Base-by-base conservation (phyloP, 1,140 invertebrate species). In the Aporrectodea caliginosa region DNA sequence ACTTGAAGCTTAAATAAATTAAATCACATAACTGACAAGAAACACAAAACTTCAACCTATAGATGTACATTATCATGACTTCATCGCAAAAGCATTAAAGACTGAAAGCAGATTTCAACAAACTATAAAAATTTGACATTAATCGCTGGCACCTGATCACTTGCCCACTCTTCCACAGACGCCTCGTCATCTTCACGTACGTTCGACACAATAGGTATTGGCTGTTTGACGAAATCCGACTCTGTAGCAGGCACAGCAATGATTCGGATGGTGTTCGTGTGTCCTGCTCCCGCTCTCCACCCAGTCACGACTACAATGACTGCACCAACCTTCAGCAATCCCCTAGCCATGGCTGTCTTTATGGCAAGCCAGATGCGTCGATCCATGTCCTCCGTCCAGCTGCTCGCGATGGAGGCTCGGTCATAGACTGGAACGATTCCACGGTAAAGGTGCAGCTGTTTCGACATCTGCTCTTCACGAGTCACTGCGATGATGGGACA, bases 401-500 rank as follows among this genome's bases (percentile, higher is more conserved):
- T 95, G 31, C 88, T 95, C 94, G 97, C 85, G 95, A 95, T 69
- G 89, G 83, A 69, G 91, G 83, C 85, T 85, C 82, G 89, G 87
- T 96, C 98, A 82, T 94, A 91, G 78, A 99, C 91, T 32, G 98
- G 98, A 84, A 99, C 91, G 83, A 99, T 93, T 73, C 95, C 98
- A 81, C 98, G 91, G 89, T 93, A 98, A 1, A 99, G 90, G 90
- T 99, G 97, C 73, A 93, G 92, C 89, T 99, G 97, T 75, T 98
- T 90, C 35, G 97, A 96, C 2, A 94, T 94, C 73, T 74, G 16
- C 1, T 91, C 90, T 83, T 92, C 92, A 31, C 98, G 90, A 0
- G 97, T 99, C 34, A 99, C 94, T 29, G 97, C 94, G 84, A 99
- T 94, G 83, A 99, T 97, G 33, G 98, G 98, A 87, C 97, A 98